phyloP scores from a whole-genome alignment of 1,140 invertebrate genomes.

The Polyergus mexicanus region DNA sequence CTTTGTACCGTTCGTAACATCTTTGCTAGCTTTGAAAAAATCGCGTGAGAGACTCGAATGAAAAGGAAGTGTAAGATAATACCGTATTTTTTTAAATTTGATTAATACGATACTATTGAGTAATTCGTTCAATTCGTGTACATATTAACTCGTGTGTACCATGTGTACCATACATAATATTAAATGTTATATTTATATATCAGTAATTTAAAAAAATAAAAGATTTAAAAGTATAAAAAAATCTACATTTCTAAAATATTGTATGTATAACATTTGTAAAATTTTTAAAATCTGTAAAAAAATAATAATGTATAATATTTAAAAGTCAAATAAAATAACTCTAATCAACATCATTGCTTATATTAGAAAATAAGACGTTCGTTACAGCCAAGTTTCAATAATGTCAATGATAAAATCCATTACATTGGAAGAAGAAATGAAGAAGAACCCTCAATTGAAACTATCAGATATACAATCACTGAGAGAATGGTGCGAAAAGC shows the following conservation, averaged over 20 bases:
- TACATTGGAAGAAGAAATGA: slow-evolving; percentile 86
- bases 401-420: slow-evolving; percentile 3
- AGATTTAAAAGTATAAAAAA: not conserved
- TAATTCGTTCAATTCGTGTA: not conserved
- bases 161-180: not conserved
- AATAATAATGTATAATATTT: not conserved
- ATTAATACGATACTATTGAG: not conserved
- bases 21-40: not conserved
- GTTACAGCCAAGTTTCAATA: not conserved
- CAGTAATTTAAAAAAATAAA: not conserved
- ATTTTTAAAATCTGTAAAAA: not conserved
- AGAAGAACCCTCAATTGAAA: slow-evolving; percentile 86
- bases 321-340: not conserved
- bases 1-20: not conserved
- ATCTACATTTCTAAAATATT: not conserved
- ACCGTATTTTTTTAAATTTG: not conserved
- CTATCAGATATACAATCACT: slow-evolving; percentile 87
- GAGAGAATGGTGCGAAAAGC: slow-evolving; percentile 88
- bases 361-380: not conserved
- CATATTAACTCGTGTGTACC: not conserved
- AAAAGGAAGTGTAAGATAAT: not conserved
- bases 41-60: not conserved
- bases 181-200: not conserved
- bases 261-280: not conserved
- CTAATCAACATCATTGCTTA: not conserved